Evolutionary conservation across 2,797 vertebrate species (phyloP).

Genomic region (Bufotes viridis): DNA sequence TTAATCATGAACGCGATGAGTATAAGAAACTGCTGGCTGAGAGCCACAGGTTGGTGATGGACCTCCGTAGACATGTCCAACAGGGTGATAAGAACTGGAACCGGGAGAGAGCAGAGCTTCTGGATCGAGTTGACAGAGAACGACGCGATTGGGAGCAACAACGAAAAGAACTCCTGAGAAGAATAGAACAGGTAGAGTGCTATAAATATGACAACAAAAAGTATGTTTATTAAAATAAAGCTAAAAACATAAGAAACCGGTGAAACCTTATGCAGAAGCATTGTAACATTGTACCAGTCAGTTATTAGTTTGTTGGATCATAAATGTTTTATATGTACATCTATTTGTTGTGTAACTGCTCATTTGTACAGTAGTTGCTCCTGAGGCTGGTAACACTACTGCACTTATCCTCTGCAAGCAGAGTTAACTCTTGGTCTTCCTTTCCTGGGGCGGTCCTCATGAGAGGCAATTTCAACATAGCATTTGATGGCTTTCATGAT

Average conservation of each 20-base stretch:
- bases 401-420: no score
- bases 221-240: no score
- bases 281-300: background rate
- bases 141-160: slow-evolving; percentile 87
- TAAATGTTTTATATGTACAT: background rate
- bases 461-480: no score
- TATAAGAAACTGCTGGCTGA: slow-evolving; percentile 88
- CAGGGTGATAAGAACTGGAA: slow-evolving; percentile 91
- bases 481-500: no score
- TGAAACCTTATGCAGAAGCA: no score
- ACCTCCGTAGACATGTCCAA: slow-evolving; percentile 92
- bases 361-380: background rate
- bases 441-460: no score
- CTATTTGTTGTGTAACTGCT: background rate
- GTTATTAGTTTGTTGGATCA: background rate
- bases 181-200: slow-evolving; percentile 83
- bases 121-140: slow-evolving; percentile 84
- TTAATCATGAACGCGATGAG: slow-evolving; percentile 82
- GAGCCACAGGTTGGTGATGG: slow-evolving; percentile 86
- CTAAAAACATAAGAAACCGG: no score
- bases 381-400: background rate
- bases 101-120: slow-evolving; percentile 85
- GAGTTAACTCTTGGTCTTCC: no score
- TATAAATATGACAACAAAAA: background rate
- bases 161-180: slow-evolving; percentile 83